Evolutionary conservation across 2,797 vertebrate genomes (phyloP).

Genomic region (Notoglanidium macrostoma): DNA sequence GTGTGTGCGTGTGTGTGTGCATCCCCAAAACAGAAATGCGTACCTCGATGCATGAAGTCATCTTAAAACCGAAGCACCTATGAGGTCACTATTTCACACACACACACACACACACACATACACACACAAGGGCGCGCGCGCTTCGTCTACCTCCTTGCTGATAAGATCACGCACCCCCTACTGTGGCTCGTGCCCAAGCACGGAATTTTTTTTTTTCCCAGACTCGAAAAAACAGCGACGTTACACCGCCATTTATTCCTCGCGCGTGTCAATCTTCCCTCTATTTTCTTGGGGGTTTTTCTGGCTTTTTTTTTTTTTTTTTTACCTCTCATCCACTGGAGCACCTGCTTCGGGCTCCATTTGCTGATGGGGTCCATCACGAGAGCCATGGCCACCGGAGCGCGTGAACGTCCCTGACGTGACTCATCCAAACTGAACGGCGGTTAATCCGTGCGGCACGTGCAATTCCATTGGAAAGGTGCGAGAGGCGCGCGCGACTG

Average conservation of each 20-base stretch:
- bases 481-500: constrained; percentile 41
- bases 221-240: background rate
- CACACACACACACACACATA: constrained; percentile 29
- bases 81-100: constrained; percentile 46
- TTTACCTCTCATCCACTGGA: constrained; percentile 83
- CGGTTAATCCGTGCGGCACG: constrained; percentile 37
- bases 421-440: constrained; percentile 45
- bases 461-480: constrained; percentile 41
- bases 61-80: constrained; percentile 36
- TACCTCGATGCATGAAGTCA: constrained; percentile 42
- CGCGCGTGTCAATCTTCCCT: background rate
- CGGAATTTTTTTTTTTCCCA: background rate
- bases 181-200: background rate
- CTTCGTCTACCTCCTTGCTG: constrained; percentile 43
- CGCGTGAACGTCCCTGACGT: constrained; percentile 48
- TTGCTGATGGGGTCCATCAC: constrained; percentile 82
- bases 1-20: constrained; percentile 10
- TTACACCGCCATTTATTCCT: background rate
- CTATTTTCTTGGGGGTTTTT: background rate
- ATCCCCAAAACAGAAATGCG: background rate
- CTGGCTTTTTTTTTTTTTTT: background rate
- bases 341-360: constrained; percentile 80
- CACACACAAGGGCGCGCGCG: constrained; percentile 31
- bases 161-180: constrained; percentile 54
- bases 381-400: constrained; percentile 75